Base-by-base conservation (phyloP, 2,797 vertebrate species). In the Cyprinella venusta region DNA sequence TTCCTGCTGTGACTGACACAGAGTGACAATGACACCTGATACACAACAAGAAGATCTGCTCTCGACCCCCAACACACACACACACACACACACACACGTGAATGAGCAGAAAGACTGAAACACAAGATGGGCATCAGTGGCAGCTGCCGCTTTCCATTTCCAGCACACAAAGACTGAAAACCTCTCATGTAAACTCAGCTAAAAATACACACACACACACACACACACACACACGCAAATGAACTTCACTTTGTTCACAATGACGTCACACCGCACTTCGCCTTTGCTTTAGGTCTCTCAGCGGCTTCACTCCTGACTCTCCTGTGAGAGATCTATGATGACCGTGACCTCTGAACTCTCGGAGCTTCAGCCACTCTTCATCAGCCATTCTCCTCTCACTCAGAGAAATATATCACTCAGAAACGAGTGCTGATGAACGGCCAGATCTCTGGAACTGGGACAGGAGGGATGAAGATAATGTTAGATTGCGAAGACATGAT, bases 11-110 rank as follows among this genome's bases (percentile, higher is more conserved):
- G 72, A 80, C 45, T 42, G 83, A 88, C 59, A 38, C 24, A 70
- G 91, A 91, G 86, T 67, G 87, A 93, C 93, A 93, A 91, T 89
- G 83, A 88, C 93, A 94, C 91, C 93, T 94, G 93, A 89, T 88
- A 88, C 90, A 92, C 91, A 88, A 94, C 92, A 93, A 94, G 93
- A 89, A 86, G 81, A 71, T 86, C 85, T 83, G 54, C 48, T 87
- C 89, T 89, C 88, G 87, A 78, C 86, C 50, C 59, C 59, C 40
- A 18, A 30, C 74, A 56, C 42, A 33, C 45, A 42, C 81, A 56
- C 52, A 33, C 45, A 42, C 81, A 56, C 52, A 42, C 42, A 24
- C 79, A 52, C 45, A 12, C 19, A 12, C 5, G 26, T 13, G 70
- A 52, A 30, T 19, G 24, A 71, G 69, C 42, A 70, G 68, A 26